phyloP scores from a whole-genome alignment of 2,888 invertebrate species.

The Eupithecia pulchellata region DNA sequence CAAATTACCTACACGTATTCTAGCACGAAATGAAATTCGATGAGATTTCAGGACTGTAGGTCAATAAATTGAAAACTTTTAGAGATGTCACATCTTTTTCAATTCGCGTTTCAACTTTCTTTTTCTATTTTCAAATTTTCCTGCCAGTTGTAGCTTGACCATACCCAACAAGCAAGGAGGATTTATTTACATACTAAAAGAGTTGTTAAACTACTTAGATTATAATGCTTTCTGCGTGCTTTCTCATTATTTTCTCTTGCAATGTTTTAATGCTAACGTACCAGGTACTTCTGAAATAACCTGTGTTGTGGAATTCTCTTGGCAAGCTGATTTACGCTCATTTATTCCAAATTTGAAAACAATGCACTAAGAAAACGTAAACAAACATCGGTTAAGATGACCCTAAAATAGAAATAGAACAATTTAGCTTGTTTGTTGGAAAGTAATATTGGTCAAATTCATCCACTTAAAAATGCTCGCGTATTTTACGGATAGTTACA shows the following conservation, averaged over 20 bases:
- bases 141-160: background rate
- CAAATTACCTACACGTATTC: too few species aligned
- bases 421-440: background rate
- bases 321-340: background rate
- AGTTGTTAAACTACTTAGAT: background rate
- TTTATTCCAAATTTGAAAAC: slow-evolving; percentile 3
- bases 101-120: background rate
- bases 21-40: too few species aligned
- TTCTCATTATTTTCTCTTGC: too few species aligned
- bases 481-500: too few species aligned
- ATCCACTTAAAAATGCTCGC: too few species aligned
- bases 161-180: background rate
- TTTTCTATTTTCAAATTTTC: background rate
- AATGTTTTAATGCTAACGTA: background rate
- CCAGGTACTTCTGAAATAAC: slow-evolving; percentile 23
- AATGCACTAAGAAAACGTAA: background rate
- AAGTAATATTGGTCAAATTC: too few species aligned
- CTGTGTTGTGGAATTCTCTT: background rate
- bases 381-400: background rate
- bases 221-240: too few species aligned
- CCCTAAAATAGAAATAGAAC: slow-evolving; percentile 3
- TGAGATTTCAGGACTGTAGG: background rate
- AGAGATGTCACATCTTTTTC: background rate
- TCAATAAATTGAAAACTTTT: background rate
- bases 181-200: background rate